Percentiles rank a stretch among this genome's conserved stretches.
Conservation (phyloP, 2,797 vertebrate species). For the Anabas testudineus region DNA sequence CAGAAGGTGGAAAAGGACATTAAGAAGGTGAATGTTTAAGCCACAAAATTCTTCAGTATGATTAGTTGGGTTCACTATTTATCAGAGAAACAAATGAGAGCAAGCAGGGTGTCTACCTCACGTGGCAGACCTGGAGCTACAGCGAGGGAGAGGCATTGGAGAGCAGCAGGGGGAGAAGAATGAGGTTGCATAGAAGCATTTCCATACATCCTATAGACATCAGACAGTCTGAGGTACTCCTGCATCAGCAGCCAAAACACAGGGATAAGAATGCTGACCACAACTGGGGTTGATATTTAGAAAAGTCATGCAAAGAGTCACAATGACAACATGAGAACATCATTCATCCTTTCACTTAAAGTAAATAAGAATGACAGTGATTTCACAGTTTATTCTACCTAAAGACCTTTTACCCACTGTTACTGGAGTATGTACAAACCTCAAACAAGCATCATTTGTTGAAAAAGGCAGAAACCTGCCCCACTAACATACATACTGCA, state of each 20-base stretch:
- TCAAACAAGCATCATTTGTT: conserved; percentile 12
- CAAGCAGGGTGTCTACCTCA: conserved; percentile 85
- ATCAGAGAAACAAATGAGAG: conserved; percentile 42
- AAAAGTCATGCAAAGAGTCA: conserved; percentile 35
- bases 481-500: conserved; percentile 36
- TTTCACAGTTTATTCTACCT: background rate
- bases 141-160: conserved; percentile 83
- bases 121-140: conserved; percentile 82
- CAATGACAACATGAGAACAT: conserved; percentile 14
- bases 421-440: background rate
- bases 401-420: background rate
- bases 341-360: background rate
- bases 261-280: conserved; percentile 35
- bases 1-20: conserved; percentile 23
- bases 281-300: background rate
- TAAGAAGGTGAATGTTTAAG: background rate
- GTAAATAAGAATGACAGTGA: background rate
- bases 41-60: conserved; percentile 9
- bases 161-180: conserved; percentile 81
- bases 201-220: conserved; percentile 89
- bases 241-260: conserved; percentile 69
- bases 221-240: conserved; percentile 89
- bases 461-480: conserved; percentile 3
- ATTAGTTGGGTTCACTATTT: conserved; percentile 7
- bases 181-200: conserved; percentile 79